A percentile compares a stretch with the other conserved stretches of the same genome.
phyloP scores from a whole-genome alignment of 2,113 vertebrate species.

The Lycaon pictus region DNA sequence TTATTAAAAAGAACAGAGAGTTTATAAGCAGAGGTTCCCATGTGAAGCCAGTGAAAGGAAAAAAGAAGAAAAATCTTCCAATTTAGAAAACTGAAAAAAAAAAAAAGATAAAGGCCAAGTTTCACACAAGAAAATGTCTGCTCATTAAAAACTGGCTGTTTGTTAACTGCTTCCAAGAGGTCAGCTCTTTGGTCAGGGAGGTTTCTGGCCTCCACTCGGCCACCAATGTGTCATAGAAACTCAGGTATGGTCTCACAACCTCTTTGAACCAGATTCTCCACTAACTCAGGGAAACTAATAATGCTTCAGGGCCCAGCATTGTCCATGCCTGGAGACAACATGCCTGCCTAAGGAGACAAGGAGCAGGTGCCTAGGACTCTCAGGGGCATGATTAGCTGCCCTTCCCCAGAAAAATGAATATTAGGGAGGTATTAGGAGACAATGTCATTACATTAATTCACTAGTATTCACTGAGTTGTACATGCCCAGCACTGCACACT shows the following conservation, averaged over 20 bases:
- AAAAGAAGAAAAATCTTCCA: neutral
- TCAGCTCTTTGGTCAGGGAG: neutral
- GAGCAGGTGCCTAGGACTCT: neutral
- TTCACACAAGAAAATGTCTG: conserved; percentile 36
- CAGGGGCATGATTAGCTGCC: neutral
- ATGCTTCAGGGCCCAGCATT: neutral
- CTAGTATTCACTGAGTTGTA: neutral
- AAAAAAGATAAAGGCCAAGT: neutral
- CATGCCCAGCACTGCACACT: neutral
- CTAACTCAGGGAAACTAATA: neutral
- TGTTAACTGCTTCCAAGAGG: conserved; percentile 9
- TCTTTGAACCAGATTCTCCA: conserved; percentile 34
- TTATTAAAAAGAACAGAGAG: conserved; percentile 53
- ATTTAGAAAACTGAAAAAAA: conserved; percentile 45
- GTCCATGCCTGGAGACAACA: neutral
- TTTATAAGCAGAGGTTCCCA: conserved; percentile 42
- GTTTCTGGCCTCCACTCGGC: neutral
- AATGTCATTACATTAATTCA: neutral
- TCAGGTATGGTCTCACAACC: neutral
- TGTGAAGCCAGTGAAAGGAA: conserved; percentile 11
- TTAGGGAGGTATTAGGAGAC: neutral
- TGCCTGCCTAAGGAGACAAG: neutral
- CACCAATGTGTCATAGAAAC: neutral
- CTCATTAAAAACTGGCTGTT: neutral
- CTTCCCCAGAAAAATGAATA: conserved; percentile 3